These are phyloP conservation scores for Loxodonta africana DNA, from an alignment of 2,113 vertebrate species.

Conservation along the genomic window DNA sequence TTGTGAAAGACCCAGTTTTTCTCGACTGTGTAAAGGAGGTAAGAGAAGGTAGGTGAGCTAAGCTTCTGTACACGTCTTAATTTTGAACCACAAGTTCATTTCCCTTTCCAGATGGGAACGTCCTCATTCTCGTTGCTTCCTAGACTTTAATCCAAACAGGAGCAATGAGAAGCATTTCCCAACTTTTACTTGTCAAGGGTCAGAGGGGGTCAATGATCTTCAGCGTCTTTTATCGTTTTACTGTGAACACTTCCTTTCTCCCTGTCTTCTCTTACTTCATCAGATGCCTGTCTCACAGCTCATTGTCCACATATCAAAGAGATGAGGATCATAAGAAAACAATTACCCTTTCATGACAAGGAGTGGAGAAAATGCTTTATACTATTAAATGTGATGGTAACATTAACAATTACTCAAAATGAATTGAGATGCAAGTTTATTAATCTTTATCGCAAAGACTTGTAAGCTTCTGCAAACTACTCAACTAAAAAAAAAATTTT, in stretches of 20 bases:
- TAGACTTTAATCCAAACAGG: conserved; percentile 43
- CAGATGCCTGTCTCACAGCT: not conserved
- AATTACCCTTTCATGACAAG: conserved; percentile 70
- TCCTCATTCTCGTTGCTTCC: conserved; percentile 19
- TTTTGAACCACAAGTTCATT: conserved; percentile 28
- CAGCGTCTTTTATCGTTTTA: not conserved
- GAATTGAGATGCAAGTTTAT: conserved; percentile 66
- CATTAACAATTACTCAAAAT: conserved; percentile 65
- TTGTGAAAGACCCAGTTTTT: not conserved
- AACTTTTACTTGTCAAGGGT: conserved; percentile 54
- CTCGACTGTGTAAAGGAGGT: not conserved
- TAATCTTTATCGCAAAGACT: conserved; percentile 69
- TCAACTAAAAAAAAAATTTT: not conserved
- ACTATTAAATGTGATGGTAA: conserved; percentile 66
- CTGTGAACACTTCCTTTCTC: conserved; percentile 29
- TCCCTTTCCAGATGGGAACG: conserved; percentile 38
- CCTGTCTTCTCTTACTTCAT: conserved; percentile 43
- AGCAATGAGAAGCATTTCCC: conserved; percentile 59
- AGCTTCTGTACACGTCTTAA: not conserved
- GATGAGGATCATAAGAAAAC: conserved; percentile 76
- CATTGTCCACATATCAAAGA: conserved; percentile 63
- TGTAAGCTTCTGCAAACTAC: conserved; percentile 73
- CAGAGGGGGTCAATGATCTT: not conserved
- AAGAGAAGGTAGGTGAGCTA: not conserved
- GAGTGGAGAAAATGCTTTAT: not conserved